Evolutionary conservation across 2,113 vertebrate species (phyloP).

Genomic region (Tringa solitaria): DNA sequence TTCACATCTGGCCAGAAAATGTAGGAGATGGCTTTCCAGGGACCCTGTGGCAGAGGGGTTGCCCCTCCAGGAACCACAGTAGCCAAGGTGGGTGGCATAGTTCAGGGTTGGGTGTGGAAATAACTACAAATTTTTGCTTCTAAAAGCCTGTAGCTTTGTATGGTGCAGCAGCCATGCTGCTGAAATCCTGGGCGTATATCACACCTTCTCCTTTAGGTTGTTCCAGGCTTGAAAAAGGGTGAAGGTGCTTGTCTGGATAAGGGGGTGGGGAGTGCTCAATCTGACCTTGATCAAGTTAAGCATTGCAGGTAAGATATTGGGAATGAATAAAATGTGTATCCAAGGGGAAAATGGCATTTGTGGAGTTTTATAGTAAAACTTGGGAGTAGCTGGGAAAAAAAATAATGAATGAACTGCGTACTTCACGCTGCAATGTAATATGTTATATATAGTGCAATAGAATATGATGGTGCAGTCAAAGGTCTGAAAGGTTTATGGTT

Average conservation of each 20-base stretch:
- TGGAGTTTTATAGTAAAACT: background rate
- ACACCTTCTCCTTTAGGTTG: background rate
- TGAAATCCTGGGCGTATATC: background rate
- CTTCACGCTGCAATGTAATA: background rate
- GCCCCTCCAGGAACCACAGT: background rate
- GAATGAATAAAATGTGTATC: background rate
- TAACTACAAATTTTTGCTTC: background rate
- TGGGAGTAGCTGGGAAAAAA: background rate
- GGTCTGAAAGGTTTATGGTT: background rate
- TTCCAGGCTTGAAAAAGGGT: background rate
- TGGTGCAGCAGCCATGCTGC: accelerated
- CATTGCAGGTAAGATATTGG: background rate
- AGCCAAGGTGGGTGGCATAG: accelerated
- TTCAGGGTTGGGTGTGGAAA: background rate
- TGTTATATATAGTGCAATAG: background rate
- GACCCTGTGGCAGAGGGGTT: background rate
- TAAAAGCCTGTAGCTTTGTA: background rate
- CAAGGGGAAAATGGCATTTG: background rate
- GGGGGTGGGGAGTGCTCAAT: background rate
- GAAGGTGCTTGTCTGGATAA: background rate
- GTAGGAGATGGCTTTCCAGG: background rate
- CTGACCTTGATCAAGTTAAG: background rate
- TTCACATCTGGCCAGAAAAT: background rate
- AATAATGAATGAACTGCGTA: accelerated
- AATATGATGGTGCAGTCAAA: background rate